Evolutionary conservation across 1,140 invertebrate genomes (phyloP), one percentile per base, ranked within the genome.

Genomic region (Zaprionus gabonicus): DNA sequence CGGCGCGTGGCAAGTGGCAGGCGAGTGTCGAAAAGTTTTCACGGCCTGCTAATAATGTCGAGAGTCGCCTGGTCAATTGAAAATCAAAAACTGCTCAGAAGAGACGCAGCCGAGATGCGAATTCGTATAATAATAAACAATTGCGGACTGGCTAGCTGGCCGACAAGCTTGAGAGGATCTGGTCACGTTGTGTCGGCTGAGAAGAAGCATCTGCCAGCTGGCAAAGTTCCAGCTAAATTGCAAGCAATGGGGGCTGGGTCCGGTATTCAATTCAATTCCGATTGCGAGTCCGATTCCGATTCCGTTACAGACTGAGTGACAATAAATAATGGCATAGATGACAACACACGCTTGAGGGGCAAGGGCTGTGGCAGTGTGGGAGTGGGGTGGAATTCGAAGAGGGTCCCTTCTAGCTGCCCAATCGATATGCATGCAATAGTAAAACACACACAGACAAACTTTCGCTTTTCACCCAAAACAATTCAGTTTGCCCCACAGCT

Each of bases 371-470:
- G 36, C 12, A 17, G 41, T 17, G 5, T 17, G n/a, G 41, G 46
- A 23, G 46, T 10, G 12, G 36, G 57, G 20, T 55, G 66, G 66
- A 34, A 3, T 17, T 7, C 9, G 28, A 13, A 46, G 17, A 4
- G 44, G 38, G 13, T n/a, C 25, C 6, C 17, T 34, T 17, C 55
- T 34, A 13, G 57, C 23, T 46, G 41, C 17, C 51, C 38, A 70
- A 69, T 75, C 72, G 73, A 64, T 76, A 76, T 76, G 68, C 73
- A 76, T 71, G 60, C 68, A 71, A 71, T 71, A 76, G 44, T 71
- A 66, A 76, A 76, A 76, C 66, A 60, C 66, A 76, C 66, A 76
- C 58, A 27, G 23, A 66, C 55, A 76, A 76, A 57, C 60, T 65
- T 76, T 76, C 71, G 53, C 62, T 59, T 62, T 60, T 34, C 53